These are phyloP conservation scores for Ochropacha duplaris DNA, from an alignment of 2,888 invertebrate species.

Conservation along the genomic window DNA sequence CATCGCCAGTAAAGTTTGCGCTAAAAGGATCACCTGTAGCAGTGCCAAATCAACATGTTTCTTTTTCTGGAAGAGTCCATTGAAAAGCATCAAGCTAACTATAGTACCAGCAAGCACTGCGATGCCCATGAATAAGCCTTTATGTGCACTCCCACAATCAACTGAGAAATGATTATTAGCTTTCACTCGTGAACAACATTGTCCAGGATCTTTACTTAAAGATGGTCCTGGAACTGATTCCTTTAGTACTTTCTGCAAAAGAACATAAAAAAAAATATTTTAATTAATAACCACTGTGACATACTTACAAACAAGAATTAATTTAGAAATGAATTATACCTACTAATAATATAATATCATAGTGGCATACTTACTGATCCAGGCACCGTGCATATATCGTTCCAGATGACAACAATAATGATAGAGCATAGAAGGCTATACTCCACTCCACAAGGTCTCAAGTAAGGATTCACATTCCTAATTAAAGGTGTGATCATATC, in stretches of 20 bases:
- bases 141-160: constrained; percentile 89
- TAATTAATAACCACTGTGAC: too few relatives aligned
- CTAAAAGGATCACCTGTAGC: constrained; percentile 72
- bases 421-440: constrained; percentile 92
- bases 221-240: constrained; percentile 17
- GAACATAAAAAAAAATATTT: background rate
- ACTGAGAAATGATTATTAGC: constrained; percentile 84
- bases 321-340: too few relatives aligned
- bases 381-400: constrained; percentile 85
- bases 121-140: constrained; percentile 86
- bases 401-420: constrained; percentile 91
- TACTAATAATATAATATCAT: background rate
- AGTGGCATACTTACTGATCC: constrained; percentile 60
- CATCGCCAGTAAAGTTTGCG: background rate
- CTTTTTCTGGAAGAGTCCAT: constrained; percentile 83
- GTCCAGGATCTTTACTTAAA: constrained; percentile 27
- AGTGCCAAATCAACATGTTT: constrained; percentile 83
- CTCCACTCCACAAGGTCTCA: constrained; percentile 92
- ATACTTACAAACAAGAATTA: too few relatives aligned
- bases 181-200: constrained; percentile 59
- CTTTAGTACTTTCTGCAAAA: constrained; percentile 46
- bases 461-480: constrained; percentile 87
- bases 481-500: constrained; percentile 85
- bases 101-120: constrained; percentile 87
- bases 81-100: constrained; percentile 87